A percentile compares a stretch with the other conserved stretches of the same genome.
phyloP scores from a whole-genome alignment of 2,888 invertebrate species.

The Dynastes tityus region DNA sequence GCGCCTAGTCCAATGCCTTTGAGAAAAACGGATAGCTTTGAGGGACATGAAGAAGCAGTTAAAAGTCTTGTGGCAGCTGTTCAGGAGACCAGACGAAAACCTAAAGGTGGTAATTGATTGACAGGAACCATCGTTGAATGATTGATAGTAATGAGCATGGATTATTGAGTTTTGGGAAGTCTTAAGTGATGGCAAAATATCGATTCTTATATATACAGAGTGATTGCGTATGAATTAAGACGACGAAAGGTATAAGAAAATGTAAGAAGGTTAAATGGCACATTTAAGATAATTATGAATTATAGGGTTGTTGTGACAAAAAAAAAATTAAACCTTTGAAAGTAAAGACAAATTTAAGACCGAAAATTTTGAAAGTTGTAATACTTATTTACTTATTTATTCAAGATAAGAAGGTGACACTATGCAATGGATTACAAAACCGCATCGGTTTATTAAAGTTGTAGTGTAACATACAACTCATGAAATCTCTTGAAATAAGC shows the following conservation, averaged over 20 bases:
- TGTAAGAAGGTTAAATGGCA: not conserved
- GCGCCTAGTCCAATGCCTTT: constrained; percentile 66
- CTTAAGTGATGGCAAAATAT: not conserved
- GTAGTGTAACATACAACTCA: too few relatives aligned
- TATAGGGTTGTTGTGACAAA: too few relatives aligned
- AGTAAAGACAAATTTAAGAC: too few relatives aligned
- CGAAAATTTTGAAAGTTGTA: too few relatives aligned
- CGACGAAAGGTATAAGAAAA: not conserved
- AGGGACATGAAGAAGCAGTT: constrained; percentile 81
- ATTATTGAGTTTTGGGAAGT: constrained; percentile 24
- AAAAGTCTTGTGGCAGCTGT: constrained; percentile 79
- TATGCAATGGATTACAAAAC: too few relatives aligned
- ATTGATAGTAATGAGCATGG: constrained; percentile 38
- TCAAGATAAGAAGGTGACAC: too few relatives aligned
- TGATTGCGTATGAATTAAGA: constrained; percentile 5
- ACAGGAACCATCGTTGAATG: constrained; percentile 35
- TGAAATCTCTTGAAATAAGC: too few relatives aligned
- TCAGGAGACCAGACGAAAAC: constrained; percentile 76
- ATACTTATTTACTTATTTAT: too few relatives aligned
- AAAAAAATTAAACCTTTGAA: too few relatives aligned
- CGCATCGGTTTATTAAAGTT: too few relatives aligned
- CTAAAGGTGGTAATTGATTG: constrained; percentile 67
- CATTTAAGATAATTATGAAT: not conserved
- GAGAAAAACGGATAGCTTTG: constrained; percentile 79
- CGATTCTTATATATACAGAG: constrained; percentile 29